These are phyloP conservation scores for Bedellia somnulentella DNA, from an alignment of 2,888 invertebrate genomes.

Conservation along the genomic window DNA sequence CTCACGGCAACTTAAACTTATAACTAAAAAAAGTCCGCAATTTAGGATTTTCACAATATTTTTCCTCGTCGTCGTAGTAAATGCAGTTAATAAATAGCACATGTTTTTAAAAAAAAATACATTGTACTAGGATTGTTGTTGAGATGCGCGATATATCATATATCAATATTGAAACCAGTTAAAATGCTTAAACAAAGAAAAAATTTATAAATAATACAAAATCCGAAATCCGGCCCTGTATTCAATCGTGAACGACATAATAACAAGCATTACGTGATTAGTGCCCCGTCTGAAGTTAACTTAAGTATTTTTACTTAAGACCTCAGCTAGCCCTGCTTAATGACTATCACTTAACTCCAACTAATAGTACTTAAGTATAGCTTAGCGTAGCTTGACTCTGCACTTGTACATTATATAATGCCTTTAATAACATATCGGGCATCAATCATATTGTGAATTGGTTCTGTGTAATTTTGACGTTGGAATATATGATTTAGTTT, in stretches of 20 bases:
- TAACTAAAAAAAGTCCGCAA: no score
- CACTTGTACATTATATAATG: slow-evolving; percentile 12
- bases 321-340: slow-evolving; percentile 21
- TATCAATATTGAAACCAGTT: no score
- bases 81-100: no score
- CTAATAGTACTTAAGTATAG: slow-evolving; percentile 30
- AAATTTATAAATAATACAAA: no score
- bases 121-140: neutral
- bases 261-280: slow-evolving; percentile 42
- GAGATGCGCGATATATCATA: neutral
- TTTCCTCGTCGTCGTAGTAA: no score
- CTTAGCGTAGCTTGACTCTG: slow-evolving; percentile 12
- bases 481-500: slow-evolving; percentile 1
- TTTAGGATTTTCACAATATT: no score
- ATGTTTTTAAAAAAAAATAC: neutral
- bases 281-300: slow-evolving; percentile 18
- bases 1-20: no score
- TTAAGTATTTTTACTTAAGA: slow-evolving; percentile 35
- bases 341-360: slow-evolving; percentile 23
- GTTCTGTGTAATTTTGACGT: slow-evolving; percentile 2
- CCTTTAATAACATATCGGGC: slow-evolving; percentile 12
- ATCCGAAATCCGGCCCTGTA: slow-evolving; percentile 21
- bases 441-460: slow-evolving; percentile 8
- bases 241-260: slow-evolving; percentile 31
- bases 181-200: no score